Evolutionary conservation across 2,888 invertebrate genomes (phyloP), one percentile per base, ranked within the genome.

Genomic region (Globia sparganii): DNA sequence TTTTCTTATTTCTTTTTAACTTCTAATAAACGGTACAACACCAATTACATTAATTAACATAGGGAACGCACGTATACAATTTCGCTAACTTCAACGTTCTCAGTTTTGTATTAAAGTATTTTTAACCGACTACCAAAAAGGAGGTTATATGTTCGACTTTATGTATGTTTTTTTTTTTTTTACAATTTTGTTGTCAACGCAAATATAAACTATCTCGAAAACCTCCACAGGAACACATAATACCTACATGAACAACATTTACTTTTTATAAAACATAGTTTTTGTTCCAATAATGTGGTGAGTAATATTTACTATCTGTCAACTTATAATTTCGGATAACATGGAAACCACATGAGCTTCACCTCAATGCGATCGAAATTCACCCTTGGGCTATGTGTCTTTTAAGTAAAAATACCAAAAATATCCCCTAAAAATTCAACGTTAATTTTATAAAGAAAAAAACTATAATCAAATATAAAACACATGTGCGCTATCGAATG

Each of bases 401-500:
- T 70, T 31, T 18, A 4, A 62, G 9, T 67, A 59, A 71, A 83
- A 67, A 37, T 37, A 71, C 37, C 56, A 59, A 61, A 67, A 65
- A 53, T 62, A 13, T 13, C 31, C 67, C 46, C 59, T 74, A 6
- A 37, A 64, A 61, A 46, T 43, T 40, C 43, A 59, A 58, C 13
- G 34, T 80, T 65, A 59, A 61, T 71, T 69, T 56, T 77, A 62
- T 67, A 59, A 78, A 68, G n/a, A n/a, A 73, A 61, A 58, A 62
- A 81, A 75, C 75, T 86, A 78, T 70, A 77, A 85, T 88, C 88
- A 92, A 92, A 91, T 86, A 86, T 28, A 43, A n/a, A 79, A 89
- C 91, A 91, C 87, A 90, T 92, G 91, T 86, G 81, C 79, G 77
- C 87, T 91, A 90, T 91, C 90, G 86, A 74, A 88, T 91, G 92